Percentiles rank a stretch among this genome's conserved stretches.
phyloP scores from a whole-genome alignment of 53 echinoderm and acorn worm species.

The Actinopyga echinites region DNA sequence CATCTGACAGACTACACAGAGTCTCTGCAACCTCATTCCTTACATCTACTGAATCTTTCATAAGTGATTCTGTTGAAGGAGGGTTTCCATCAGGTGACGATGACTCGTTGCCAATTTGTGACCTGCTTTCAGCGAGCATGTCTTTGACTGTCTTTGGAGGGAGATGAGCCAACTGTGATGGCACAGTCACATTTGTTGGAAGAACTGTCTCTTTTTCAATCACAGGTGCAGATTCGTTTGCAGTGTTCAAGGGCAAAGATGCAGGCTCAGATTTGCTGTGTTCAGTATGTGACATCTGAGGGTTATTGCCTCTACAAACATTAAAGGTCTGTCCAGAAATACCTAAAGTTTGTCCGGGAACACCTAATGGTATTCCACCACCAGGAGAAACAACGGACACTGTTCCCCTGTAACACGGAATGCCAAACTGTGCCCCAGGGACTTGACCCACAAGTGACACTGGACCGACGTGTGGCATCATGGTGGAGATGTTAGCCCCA shows the following conservation, averaged over 20 bases:
- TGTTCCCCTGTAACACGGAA: conserved; percentile 18
- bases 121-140: conserved; percentile 81
- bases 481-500: background rate
- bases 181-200: too few species aligned
- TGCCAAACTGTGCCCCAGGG: conserved; percentile 21
- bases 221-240: too few species aligned
- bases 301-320: too few species aligned
- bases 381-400: background rate
- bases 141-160: conserved; percentile 90
- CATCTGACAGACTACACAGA: conserved; percentile 5
- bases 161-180: background rate
- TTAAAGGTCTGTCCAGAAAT: too few species aligned
- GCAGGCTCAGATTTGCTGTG: too few species aligned
- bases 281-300: too few species aligned
- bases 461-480: conserved; percentile 6
- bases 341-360: too few species aligned
- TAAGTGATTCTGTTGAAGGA: background rate
- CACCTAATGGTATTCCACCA: background rate
- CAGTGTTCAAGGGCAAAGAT: too few species aligned
- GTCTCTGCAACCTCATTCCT: conserved; percentile 31
- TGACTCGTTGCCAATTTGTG: background rate
- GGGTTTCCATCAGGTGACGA: background rate
- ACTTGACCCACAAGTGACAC: conserved; percentile 23
- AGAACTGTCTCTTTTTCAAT: too few species aligned
- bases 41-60: background rate